Conservation (phyloP, 2,797 vertebrate species). For the Aphelocoma californica region DNA sequence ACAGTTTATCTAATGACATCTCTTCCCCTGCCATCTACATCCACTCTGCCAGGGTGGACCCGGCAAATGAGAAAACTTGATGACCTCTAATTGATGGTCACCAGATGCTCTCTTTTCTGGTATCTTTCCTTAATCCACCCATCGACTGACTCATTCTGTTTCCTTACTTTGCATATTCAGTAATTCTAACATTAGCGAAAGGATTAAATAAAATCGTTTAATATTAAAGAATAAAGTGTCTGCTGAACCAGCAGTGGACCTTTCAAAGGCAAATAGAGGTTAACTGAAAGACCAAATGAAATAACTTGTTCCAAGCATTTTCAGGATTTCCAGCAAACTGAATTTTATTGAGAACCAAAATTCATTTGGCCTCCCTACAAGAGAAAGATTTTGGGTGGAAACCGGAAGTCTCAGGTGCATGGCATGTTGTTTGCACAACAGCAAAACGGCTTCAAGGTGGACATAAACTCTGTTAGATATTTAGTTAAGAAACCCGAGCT, state of each 20-base stretch:
- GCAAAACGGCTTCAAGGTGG: background rate
- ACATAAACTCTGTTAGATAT: background rate
- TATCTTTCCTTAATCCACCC: background rate
- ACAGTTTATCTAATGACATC: background rate
- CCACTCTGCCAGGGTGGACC: background rate
- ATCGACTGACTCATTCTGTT: background rate
- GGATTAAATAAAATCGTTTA: background rate
- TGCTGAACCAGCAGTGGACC: background rate
- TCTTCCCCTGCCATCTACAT: background rate
- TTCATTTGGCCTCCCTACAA: background rate
- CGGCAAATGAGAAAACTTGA: background rate
- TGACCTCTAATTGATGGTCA: background rate
- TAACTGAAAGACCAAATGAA: background rate
- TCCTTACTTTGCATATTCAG: background rate
- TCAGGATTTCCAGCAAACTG: background rate
- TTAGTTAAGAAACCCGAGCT: background rate
- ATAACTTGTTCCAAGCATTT: background rate
- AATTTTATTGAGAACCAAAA: background rate
- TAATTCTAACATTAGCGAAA: background rate
- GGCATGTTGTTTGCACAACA: background rate
- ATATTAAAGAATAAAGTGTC: background rate
- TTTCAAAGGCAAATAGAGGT: background rate
- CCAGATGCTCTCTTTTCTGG: background rate
- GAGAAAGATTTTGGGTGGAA: background rate
- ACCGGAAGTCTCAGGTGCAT: accelerated